Percentiles rank a stretch among this genome's conserved stretches.
phyloP scores from a whole-genome alignment of 2,888 invertebrate species.

The Smittia sp. region DNA sequence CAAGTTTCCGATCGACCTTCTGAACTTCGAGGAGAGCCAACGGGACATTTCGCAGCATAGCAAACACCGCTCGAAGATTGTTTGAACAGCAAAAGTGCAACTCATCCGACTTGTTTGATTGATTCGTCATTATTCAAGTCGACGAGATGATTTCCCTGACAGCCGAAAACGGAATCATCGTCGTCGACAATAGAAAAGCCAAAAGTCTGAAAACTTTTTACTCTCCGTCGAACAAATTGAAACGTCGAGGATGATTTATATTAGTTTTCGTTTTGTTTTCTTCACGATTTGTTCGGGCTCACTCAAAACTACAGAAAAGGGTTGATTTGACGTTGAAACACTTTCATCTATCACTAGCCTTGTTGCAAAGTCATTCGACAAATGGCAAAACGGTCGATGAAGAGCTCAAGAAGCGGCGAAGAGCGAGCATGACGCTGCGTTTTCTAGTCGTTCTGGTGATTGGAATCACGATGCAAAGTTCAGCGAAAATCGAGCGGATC shows the following conservation, averaged over 20 bases:
- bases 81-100: background rate
- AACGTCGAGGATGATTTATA: slow-evolving; percentile 39
- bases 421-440: background rate
- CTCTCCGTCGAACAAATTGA: slow-evolving; percentile 14
- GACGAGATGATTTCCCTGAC: slow-evolving; percentile 32
- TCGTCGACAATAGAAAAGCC: background rate
- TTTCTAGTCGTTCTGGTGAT: background rate
- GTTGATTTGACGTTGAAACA: slow-evolving; percentile 37
- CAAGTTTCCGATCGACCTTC: background rate
- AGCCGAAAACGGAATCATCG: slow-evolving; percentile 4
- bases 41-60: background rate
- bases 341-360: slow-evolving; percentile 36
- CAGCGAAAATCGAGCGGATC: background rate
- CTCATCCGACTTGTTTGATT: slow-evolving; percentile 27
- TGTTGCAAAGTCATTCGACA: slow-evolving; percentile 32
- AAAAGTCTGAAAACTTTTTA: background rate
- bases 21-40: background rate
- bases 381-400: slow-evolving; percentile 15
- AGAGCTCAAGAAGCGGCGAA: too few species aligned
- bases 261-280: slow-evolving; percentile 20
- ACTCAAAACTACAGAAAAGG: slow-evolving; percentile 10
- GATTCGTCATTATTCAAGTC: slow-evolving; percentile 33
- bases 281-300: background rate
- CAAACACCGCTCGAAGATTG: background rate
- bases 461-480: background rate